Percentiles rank a stretch among this genome's conserved stretches.
Evolutionary conservation across 2,797 vertebrate species (phyloP).

Genomic region (Periophthalmus magnuspinnatus): DNA sequence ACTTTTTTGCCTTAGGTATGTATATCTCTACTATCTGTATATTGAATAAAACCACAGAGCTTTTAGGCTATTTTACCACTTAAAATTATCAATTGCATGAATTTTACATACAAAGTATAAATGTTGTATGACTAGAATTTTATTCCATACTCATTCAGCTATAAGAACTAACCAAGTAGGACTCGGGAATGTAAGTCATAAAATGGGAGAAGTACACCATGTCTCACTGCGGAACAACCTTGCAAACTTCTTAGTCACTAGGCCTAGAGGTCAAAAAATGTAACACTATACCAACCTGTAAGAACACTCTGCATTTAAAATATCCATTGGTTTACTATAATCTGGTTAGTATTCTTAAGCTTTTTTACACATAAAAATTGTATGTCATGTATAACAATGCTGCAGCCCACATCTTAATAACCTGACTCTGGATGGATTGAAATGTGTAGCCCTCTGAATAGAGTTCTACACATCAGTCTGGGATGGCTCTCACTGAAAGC

Average conservation of each 20-base stretch:
- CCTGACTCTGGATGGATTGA: too few species aligned
- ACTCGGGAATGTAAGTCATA: not conserved
- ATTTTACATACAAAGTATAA: too few species aligned
- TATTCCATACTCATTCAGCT: not conserved
- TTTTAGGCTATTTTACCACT: not conserved
- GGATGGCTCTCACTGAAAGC: too few species aligned
- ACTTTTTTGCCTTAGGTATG: conserved; percentile 14
- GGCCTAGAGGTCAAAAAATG: too few species aligned
- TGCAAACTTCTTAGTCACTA: too few species aligned
- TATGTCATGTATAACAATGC: not conserved
- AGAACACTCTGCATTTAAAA: not conserved
- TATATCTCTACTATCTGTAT: conserved; percentile 19
- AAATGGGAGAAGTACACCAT: too few species aligned
- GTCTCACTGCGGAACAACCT: too few species aligned
- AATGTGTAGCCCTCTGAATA: too few species aligned
- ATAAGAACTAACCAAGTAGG: not conserved
- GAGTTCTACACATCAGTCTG: too few species aligned
- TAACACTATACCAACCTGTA: not conserved
- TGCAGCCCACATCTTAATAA: too few species aligned
- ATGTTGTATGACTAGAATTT: not conserved
- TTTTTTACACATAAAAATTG: not conserved
- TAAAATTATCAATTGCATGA: not conserved
- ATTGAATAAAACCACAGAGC: not conserved
- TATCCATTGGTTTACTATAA: not conserved
- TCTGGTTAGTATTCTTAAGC: not conserved